Evolutionary conservation across 2,797 vertebrate genomes (phyloP).

Genomic region (Myotis pilosus): DNA sequence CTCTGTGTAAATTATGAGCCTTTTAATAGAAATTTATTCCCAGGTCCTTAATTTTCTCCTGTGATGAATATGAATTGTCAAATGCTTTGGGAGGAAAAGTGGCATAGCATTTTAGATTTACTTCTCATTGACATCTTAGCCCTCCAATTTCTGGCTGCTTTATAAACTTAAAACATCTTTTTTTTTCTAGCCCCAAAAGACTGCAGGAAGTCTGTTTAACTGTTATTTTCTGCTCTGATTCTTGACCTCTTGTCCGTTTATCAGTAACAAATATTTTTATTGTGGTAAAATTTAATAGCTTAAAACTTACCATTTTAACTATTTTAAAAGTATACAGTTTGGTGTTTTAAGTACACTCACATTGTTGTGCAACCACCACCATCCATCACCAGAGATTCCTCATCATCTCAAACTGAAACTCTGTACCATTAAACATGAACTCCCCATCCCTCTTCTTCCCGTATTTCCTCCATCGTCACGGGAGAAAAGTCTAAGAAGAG

Average conservation of each 20-base stretch:
- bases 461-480: neutral
- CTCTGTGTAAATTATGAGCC: neutral
- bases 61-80: neutral
- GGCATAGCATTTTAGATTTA: neutral
- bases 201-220: neutral
- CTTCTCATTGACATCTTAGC: neutral
- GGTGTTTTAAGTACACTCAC: neutral
- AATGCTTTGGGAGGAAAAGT: neutral
- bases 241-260: neutral
- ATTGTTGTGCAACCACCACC: too few relatives aligned
- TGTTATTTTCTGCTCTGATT: neutral
- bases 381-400: neutral
- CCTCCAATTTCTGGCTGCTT: neutral
- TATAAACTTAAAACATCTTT: neutral
- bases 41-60: neutral
- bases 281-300: neutral
- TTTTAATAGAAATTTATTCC: neutral
- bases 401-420: neutral
- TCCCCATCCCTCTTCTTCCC: accelerated
- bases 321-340: neutral
- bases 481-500: neutral
- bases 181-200: neutral
- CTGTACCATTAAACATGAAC: neutral
- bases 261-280: neutral
- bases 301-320: neutral